phyloP scores from a whole-genome alignment of 2,113 vertebrate genomes.

The Phaethon lepturus region DNA sequence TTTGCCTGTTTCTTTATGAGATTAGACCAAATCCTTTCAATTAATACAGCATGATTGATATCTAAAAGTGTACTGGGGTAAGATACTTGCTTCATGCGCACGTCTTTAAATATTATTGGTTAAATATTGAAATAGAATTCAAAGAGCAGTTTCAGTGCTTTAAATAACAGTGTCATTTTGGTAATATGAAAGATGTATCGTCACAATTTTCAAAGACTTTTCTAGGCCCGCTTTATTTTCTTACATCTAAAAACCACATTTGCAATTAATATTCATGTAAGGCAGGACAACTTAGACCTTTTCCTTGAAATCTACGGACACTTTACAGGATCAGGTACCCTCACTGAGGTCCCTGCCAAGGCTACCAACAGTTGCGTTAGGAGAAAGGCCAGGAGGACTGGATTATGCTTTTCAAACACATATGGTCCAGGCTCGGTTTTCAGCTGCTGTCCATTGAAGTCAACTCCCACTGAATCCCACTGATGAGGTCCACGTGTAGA shows the following conservation, averaged over 20 bases:
- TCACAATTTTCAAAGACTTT: conserved; percentile 46
- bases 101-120: conserved; percentile 72
- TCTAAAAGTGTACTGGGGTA: conserved; percentile 70
- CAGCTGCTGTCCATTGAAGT: background rate
- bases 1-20: conserved; percentile 83
- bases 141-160: conserved; percentile 54
- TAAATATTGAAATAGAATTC: conserved; percentile 70
- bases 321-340: background rate
- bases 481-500: background rate
- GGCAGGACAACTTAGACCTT: background rate
- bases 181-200: conserved; percentile 41
- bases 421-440: background rate
- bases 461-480: background rate
- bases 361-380: background rate
- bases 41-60: conserved; percentile 81
- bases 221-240: conserved; percentile 2
- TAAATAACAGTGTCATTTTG: conserved; percentile 63
- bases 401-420: background rate
- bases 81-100: conserved; percentile 59
- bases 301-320: background rate
- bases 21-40: conserved; percentile 84
- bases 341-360: background rate
- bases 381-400: background rate
- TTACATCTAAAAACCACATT: background rate
- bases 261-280: background rate